Evolutionary conservation across 2,113 vertebrate genomes (phyloP).

Genomic region (Rhinoderma darwinii): DNA sequence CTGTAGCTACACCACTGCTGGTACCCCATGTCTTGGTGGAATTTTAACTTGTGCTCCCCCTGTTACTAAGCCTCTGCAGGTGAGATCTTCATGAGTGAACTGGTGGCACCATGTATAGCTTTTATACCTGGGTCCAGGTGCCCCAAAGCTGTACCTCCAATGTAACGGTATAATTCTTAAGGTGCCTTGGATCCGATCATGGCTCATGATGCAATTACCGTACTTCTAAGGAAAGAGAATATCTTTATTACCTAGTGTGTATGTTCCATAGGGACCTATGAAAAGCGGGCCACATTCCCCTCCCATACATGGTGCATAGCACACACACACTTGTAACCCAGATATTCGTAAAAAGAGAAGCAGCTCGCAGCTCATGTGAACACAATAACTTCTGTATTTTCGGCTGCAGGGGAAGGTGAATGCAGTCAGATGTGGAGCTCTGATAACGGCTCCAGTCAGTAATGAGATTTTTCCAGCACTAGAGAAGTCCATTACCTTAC

Average conservation of each 20-base stretch:
- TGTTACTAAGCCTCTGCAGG: too few relatives aligned
- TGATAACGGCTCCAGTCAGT: slow-evolving; percentile 35
- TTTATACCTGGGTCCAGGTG: too few relatives aligned
- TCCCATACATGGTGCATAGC: neutral
- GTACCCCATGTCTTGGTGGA: too few relatives aligned
- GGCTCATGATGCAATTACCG: too few relatives aligned
- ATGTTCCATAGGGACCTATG: too few relatives aligned
- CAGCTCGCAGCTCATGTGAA: neutral
- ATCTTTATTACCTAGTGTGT: too few relatives aligned
- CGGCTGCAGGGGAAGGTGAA: neutral
- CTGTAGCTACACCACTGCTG: too few relatives aligned
- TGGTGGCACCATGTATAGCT: neutral
- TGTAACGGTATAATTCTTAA: too few relatives aligned
- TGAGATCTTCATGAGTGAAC: too few relatives aligned
- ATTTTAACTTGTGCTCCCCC: too few relatives aligned
- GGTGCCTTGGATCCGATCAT: neutral
- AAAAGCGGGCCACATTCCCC: neutral
- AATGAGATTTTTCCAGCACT: slow-evolving; percentile 40
- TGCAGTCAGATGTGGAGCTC: slow-evolving; percentile 5
- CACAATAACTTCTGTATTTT: neutral
- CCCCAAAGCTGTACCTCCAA: too few relatives aligned
- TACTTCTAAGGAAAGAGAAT: too few relatives aligned
- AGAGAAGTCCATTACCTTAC: slow-evolving; percentile 30
- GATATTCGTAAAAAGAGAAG: neutral
- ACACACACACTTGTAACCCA: neutral